Evolutionary conservation across 2,888 invertebrate species (phyloP), one percentile per base, ranked within the genome.

Genomic region (Drosophila histrio): DNA sequence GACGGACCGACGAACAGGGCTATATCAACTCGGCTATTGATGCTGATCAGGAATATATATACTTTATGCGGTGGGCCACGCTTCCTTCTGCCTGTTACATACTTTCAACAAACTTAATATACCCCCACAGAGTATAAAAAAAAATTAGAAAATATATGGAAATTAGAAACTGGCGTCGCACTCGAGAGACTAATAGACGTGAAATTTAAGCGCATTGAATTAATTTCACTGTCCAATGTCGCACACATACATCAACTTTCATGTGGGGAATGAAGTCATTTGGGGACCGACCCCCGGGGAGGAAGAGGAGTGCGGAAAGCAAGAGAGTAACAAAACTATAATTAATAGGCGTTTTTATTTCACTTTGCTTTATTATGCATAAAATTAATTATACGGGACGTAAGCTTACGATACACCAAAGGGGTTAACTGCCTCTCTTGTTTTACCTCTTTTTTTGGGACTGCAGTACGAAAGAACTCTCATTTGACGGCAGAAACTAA

Each of bases 131-230:
- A 13, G 32, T 32, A 7, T 2, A 32, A 11, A 19, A 7, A 17
- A 26, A 24, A 22, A n/a, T n/a, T n/a, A n/a, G 46, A 41, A 47
- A 44, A 60, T 66, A 32, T 68, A 81, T 72, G 75, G 87, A 84
- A 87, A 87, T 84, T 87, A 87, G 81, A 72, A 86, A 72, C 71
- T 66, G 57, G 79, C 70, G 50, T 56, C 57, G 70, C 61, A 73
- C 79, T 77, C 86, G 46, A 50, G 72, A 86, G 88, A 82, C 88
- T 86, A 87, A 86, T 87, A 87, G 86, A 83, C 83, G 83, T 86
- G 83, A 84, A 84, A 84, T 84, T 87, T 87, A 88, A 88, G 83
- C 86, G 84, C 88, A 77, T 86, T 86, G 88, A 86, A 88, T 84
- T 87, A 87, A 87, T 87, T 87, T 72, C 43, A 57, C 44, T 52